Evolutionary conservation across 2,888 invertebrate species (phyloP).

Genomic region (Dolichomitus sp.): DNA sequence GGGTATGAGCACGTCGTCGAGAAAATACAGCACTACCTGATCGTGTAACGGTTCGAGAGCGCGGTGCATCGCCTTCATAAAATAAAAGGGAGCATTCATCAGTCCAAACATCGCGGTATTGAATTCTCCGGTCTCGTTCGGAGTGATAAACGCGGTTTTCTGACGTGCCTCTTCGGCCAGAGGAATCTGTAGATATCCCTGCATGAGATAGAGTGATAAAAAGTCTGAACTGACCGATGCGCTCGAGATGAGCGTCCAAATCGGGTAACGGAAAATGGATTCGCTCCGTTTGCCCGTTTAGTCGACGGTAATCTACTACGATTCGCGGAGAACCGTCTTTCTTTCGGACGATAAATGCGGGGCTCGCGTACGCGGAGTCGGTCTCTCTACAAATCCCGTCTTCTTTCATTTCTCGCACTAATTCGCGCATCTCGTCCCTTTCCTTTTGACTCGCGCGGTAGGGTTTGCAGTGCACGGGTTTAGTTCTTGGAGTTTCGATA

Average conservation of each 20-base stretch:
- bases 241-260: conserved; percentile 43
- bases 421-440: conserved; percentile 39
- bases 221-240: conserved; percentile 14
- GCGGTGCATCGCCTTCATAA: conserved; percentile 59
- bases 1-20: conserved; percentile 21
- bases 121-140: conserved; percentile 71
- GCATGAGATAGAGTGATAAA: conserved; percentile 44
- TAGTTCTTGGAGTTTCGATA: conserved; percentile 16
- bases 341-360: conserved; percentile 54
- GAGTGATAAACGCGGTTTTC: conserved; percentile 65
- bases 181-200: conserved; percentile 51
- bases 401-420: conserved; percentile 32
- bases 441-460: conserved; percentile 42
- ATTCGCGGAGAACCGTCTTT: conserved; percentile 48
- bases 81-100: conserved; percentile 73
- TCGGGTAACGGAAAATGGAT: conserved; percentile 53
- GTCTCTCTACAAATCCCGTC: conserved; percentile 44
- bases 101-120: conserved; percentile 74
- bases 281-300: conserved; percentile 47
- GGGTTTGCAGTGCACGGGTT: conserved; percentile 42
- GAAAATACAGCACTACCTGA: conserved; percentile 15
- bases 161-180: conserved; percentile 43
- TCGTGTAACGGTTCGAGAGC: conserved; percentile 46
- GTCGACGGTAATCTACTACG: conserved; percentile 53
- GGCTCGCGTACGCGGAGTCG: conserved; percentile 52